Base-by-base conservation (phyloP, 2,888 invertebrate species). In the Osedax frankpressi region DNA sequence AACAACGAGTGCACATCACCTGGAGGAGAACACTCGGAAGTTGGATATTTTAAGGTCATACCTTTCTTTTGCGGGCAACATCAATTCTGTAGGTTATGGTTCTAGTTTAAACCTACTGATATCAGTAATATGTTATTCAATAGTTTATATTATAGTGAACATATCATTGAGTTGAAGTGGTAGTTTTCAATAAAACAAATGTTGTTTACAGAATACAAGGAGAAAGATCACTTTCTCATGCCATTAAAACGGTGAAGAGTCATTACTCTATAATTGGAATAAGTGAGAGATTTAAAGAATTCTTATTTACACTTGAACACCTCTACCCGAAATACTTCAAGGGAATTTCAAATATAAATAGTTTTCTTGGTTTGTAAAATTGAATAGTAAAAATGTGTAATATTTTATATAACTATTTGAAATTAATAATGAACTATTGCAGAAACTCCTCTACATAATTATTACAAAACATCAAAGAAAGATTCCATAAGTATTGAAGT, bases 61-160 rank as follows among this genome's bases (percentile, higher is more conserved):
- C 77, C 77, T 0, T 77, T 77, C 73, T 77, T 77, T 71, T 77
- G 77, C 44, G 77, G 77, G 2, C 77, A 77, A 60, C 74, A 76
- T 11, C 71, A 67, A 3, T 74, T 75, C 65, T 77, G 77, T 73
- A 74, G 76, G 77, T 77, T 68, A 75, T 27, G 11, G 44, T 44
- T 19, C 11, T n/a, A n/a, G n/a, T n/a, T n/a, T n/a, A n/a, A n/a
- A n/a, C n/a, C n/a, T n/a, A n/a, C n/a, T n/a, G n/a, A n/a, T 14
- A 59, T 62, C n/a, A n/a, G n/a, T n/a, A n/a, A n/a, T n/a, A n/a
- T n/a, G n/a, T n/a, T n/a, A n/a, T n/a, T n/a, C n/a, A n/a, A n/a
- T n/a, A n/a, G n/a, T n/a, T n/a, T n/a, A n/a, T n/a, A n/a, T n/a
- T n/a, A n/a, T n/a, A n/a, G n/a, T n/a, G n/a, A n/a, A n/a, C n/a